Percentiles rank a stretch among this genome's conserved stretches.
Conservation (phyloP, 2,113 vertebrate species). For the Macquaria ambigua region DNA sequence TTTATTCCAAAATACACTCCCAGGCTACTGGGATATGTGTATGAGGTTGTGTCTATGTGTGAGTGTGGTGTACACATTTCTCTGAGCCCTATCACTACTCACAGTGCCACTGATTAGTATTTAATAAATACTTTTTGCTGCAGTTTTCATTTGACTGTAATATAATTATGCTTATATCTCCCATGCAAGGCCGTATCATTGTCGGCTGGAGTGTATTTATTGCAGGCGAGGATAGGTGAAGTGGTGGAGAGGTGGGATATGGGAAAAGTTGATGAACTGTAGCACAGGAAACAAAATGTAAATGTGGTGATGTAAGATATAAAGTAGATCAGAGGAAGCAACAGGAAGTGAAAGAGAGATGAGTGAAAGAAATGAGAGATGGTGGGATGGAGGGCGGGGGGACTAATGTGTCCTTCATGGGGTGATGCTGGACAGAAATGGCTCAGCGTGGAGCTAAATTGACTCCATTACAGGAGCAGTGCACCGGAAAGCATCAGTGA, state of each 20-base stretch:
- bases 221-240: constrained; percentile 3
- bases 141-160: constrained; percentile 43
- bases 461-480: constrained; percentile 81
- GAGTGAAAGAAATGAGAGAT: constrained; percentile 26
- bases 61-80: constrained; percentile 20
- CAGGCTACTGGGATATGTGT: constrained; percentile 25
- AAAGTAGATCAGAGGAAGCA: constrained; percentile 34
- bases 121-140: constrained; percentile 39
- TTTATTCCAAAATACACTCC: constrained; percentile 53
- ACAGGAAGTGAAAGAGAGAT: constrained; percentile 50
- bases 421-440: constrained; percentile 77
- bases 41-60: constrained; percentile 20
- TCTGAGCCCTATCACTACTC: constrained; percentile 5
- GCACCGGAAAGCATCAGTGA: constrained; percentile 80
- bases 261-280: constrained; percentile 45
- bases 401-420: constrained; percentile 83
- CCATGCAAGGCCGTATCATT: constrained; percentile 25
- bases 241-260: constrained; percentile 2
- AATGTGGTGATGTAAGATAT: constrained; percentile 29
- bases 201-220: constrained; percentile 32
- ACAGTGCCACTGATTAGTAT: constrained; percentile 35
- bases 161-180: constrained; percentile 44
- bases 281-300: constrained; percentile 48
- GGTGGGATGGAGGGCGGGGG: constrained; percentile 25
- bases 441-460: constrained; percentile 76